These are phyloP conservation scores for Ophion ellenae DNA, from an alignment of 2,888 invertebrate species.

Conservation along the genomic window DNA sequence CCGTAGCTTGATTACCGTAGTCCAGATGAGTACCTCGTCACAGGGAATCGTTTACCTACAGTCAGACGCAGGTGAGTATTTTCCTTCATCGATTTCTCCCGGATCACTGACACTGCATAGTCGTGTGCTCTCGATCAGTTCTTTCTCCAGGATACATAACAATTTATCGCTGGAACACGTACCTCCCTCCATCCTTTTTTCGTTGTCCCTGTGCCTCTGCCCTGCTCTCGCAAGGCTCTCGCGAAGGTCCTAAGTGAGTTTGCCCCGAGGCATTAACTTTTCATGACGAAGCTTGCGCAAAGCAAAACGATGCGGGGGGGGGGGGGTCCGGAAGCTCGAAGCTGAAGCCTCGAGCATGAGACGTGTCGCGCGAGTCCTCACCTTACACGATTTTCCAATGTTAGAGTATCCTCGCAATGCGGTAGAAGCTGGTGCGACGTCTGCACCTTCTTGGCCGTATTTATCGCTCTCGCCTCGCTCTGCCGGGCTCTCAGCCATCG, in stretches of 20 bases:
- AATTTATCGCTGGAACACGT: conserved; percentile 66
- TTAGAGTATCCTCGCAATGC: conserved; percentile 40
- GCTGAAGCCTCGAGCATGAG: neutral
- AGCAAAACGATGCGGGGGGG: conserved; percentile 23
- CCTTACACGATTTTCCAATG: conserved; percentile 44
- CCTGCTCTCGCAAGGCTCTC: conserved; percentile 35
- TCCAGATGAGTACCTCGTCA: conserved; percentile 5
- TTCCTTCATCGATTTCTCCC: conserved; percentile 52
- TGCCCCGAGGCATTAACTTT: conserved; percentile 66
- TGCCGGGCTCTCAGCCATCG: neutral
- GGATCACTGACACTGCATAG: conserved; percentile 62
- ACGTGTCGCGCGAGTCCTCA: conserved; percentile 41
- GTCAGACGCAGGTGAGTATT: conserved; percentile 43
- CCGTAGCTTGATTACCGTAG: neutral
- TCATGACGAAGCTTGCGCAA: conserved; percentile 56
- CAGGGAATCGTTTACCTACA: conserved; percentile 4
- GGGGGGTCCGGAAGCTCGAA: conserved; percentile 19
- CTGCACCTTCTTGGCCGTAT: conserved; percentile 40
- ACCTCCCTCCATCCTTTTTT: conserved; percentile 16
- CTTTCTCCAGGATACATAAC: conserved; percentile 66
- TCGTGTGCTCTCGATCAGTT: conserved; percentile 26
- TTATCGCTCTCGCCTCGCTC: neutral
- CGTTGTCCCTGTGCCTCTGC: neutral
- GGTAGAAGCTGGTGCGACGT: conserved; percentile 21
- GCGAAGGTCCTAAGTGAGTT: conserved; percentile 48